Conservation (phyloP, 2,113 vertebrate genomes). For the Micronisus gabar region DNA sequence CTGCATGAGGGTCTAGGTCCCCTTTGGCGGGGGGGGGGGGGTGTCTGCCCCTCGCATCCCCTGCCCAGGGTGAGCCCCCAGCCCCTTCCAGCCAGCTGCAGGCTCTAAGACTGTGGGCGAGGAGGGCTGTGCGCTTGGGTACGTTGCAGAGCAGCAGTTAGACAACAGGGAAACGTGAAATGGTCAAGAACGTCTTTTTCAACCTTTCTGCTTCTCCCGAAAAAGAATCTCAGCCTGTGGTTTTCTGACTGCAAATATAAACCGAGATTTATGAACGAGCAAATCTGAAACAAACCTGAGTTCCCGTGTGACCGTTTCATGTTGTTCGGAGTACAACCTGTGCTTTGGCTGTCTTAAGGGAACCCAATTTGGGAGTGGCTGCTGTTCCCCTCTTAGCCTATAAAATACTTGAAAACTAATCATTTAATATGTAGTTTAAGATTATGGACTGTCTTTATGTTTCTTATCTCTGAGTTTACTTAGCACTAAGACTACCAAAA, state of each 20-base stretch:
- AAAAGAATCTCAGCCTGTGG: neutral
- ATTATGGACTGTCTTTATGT: neutral
- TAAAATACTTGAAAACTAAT: neutral
- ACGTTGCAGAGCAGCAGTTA: accelerated
- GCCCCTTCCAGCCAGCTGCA: neutral
- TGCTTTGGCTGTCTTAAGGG: neutral
- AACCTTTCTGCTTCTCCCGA: neutral
- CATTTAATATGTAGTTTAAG: neutral
- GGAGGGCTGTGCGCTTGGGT: neutral
- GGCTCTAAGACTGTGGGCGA: neutral
- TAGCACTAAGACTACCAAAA: neutral
- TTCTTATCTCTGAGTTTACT: slow-evolving; percentile 14
- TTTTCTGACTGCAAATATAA: neutral
- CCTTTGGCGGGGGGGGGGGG: too few species aligned
- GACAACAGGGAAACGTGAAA: accelerated
- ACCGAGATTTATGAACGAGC: neutral
- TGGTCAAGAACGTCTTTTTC: accelerated
- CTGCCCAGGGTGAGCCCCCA: neutral
- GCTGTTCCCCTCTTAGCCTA: neutral
- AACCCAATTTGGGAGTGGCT: neutral
- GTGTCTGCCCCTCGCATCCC: too few species aligned
- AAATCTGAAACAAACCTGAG: neutral
- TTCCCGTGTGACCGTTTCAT: accelerated
- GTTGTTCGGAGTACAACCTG: neutral
- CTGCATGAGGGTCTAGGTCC: neutral